Conservation (phyloP, 2,113 vertebrate species). For the Hucho hucho region DNA sequence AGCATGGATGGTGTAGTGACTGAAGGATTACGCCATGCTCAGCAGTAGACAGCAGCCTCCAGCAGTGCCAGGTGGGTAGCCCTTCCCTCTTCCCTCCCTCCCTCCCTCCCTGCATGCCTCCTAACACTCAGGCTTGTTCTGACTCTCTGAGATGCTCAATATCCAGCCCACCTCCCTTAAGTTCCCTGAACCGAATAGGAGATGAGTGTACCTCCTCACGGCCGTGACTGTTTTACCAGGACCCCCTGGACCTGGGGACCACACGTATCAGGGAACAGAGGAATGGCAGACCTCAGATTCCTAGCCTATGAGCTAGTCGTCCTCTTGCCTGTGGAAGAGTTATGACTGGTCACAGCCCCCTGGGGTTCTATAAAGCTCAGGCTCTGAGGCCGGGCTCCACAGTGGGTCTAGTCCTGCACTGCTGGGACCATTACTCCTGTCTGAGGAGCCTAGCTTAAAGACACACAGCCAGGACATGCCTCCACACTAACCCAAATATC, state of each 20-base stretch:
- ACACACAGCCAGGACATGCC: slow-evolving; percentile 45
- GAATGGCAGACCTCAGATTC: slow-evolving; percentile 33
- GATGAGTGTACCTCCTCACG: slow-evolving; percentile 43
- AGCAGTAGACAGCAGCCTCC: not conserved
- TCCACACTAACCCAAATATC: slow-evolving; percentile 66
- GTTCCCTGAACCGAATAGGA: slow-evolving; percentile 48
- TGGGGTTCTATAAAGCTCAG: slow-evolving; percentile 64
- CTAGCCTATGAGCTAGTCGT: slow-evolving; percentile 59
- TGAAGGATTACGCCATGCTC: not conserved
- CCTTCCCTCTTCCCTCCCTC: not conserved
- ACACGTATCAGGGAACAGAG: slow-evolving; percentile 43
- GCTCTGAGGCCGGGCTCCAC: slow-evolving; percentile 38
- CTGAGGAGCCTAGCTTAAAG: slow-evolving; percentile 25
- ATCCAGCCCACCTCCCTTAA: slow-evolving; percentile 23
- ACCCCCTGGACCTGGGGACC: slow-evolving; percentile 38
- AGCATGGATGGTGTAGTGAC: not conserved
- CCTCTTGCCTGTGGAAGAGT: slow-evolving; percentile 53
- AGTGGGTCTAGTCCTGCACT: slow-evolving; percentile 48
- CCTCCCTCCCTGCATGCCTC: not conserved
- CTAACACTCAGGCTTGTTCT: slow-evolving; percentile 17
- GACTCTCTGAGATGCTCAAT: slow-evolving; percentile 8
- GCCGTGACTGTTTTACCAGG: slow-evolving; percentile 56
- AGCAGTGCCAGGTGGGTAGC: not conserved
- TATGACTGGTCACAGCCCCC: slow-evolving; percentile 61
- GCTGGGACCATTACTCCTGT: slow-evolving; percentile 56